Evolutionary conservation across 2,797 vertebrate species (phyloP).

Genomic region (Aplochiton taeniatus): DNA sequence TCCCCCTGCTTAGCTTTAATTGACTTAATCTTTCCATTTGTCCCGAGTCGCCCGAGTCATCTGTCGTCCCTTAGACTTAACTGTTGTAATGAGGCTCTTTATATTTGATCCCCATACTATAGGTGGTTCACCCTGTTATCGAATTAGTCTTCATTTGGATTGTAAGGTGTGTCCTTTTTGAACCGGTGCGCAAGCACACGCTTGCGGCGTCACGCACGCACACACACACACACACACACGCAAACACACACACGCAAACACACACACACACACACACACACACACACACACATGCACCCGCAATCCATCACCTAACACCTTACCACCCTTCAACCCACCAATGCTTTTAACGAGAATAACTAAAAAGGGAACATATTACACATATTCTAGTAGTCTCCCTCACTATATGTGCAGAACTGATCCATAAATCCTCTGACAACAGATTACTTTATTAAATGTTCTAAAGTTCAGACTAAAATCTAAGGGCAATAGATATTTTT

Average conservation of each 20-base stretch:
- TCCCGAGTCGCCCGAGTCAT: slow-evolving; percentile 48
- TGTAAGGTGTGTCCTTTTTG: slow-evolving; percentile 42
- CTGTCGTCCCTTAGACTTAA: slow-evolving; percentile 68
- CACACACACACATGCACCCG: slow-evolving; percentile 11
- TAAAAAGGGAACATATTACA: too few relatives aligned
- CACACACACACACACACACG: slow-evolving; percentile 13
- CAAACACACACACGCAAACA: slow-evolving; percentile 10
- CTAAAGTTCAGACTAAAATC: too few relatives aligned
- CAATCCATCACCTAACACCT: slow-evolving; percentile 39
- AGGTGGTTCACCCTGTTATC: slow-evolving; percentile 12
- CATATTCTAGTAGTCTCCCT: too few relatives aligned
- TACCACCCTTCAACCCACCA: slow-evolving; percentile 23
- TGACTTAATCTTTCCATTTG: slow-evolving; percentile 72
- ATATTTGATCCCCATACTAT: slow-evolving; percentile 35
- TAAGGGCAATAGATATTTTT: too few relatives aligned
- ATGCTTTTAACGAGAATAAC: too few relatives aligned
- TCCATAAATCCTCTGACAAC: too few relatives aligned
- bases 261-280: slow-evolving; percentile 1
- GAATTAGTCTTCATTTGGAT: slow-evolving; percentile 30
- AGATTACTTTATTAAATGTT: too few relatives aligned
- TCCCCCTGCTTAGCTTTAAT: slow-evolving; percentile 65
- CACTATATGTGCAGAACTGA: too few relatives aligned
- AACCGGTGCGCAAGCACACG: slow-evolving; percentile 20
- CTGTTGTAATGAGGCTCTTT: slow-evolving; percentile 61
- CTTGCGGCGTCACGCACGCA: slow-evolving; percentile 17